A percentile compares a stretch with the other conserved stretches of the same genome.
These are phyloP conservation scores for Asteroscopus sphinx DNA, from an alignment of 2,888 invertebrate species.

Conservation along the genomic window DNA sequence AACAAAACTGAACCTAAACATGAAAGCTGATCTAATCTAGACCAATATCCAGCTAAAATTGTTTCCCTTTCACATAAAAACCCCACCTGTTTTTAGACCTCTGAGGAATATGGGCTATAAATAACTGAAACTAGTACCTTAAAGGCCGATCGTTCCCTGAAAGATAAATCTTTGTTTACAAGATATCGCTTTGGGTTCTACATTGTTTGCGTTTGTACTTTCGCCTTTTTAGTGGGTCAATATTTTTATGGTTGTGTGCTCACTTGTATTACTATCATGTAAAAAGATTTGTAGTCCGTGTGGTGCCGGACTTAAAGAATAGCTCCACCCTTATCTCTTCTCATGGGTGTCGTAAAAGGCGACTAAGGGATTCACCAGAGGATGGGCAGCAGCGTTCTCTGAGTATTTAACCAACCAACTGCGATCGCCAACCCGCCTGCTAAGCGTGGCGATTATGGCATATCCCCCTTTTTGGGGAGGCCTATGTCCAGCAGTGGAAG, in stretches of 20 bases:
- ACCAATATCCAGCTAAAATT: slow-evolving; percentile 12
- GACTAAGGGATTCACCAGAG: no score
- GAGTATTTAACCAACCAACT: no score
- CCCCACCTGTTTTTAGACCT: slow-evolving; percentile 20
- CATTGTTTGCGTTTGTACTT: neutral
- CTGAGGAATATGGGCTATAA: slow-evolving; percentile 4
- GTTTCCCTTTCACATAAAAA: slow-evolving; percentile 22
- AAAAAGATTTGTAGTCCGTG: no score
- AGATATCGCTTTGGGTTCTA: slow-evolving; percentile 3
- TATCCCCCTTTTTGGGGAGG: no score
- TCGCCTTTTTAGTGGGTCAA: neutral
- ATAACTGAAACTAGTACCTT: slow-evolving; percentile 3
- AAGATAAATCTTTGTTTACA: slow-evolving; percentile 5
- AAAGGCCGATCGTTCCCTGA: neutral
- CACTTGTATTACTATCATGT: no score
- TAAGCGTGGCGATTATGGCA: no score
- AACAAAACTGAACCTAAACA: slow-evolving; percentile 23
- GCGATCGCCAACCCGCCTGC: no score
- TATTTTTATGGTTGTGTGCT: neutral
- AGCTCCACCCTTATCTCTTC: no score
- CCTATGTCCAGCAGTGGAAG: no score
- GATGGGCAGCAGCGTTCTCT: no score
- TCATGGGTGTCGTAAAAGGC: no score
- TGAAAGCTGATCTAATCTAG: slow-evolving; percentile 30
- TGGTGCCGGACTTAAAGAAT: no score